These are phyloP conservation scores for Perithous albicinctus DNA, from an alignment of 2,888 invertebrate genomes.

Conservation along the genomic window DNA sequence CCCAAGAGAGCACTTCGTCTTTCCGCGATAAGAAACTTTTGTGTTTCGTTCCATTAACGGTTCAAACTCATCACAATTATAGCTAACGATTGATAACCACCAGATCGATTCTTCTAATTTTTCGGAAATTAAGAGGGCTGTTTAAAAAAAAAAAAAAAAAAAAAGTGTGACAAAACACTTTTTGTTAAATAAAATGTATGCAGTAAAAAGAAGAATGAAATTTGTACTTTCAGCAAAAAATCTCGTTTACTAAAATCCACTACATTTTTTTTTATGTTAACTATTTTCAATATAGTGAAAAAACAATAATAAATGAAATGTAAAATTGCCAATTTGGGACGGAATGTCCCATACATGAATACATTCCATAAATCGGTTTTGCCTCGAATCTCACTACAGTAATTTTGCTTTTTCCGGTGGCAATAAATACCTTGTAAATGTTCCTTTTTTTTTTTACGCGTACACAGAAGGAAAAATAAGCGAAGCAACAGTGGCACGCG, in stretches of 20 bases:
- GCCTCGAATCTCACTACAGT: neutral
- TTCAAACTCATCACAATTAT: neutral
- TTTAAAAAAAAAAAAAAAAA: no score
- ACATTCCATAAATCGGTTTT: neutral
- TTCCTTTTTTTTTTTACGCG: no score
- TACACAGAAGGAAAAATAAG: slow-evolving; percentile 12
- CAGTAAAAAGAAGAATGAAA: neutral
- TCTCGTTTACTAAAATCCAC: neutral
- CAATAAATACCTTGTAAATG: no score
- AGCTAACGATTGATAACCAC: neutral
- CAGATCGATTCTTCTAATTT: neutral
- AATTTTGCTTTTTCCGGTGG: neutral
- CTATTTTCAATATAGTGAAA: no score
- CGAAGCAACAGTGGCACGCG: slow-evolving; percentile 47
- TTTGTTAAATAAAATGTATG: neutral
- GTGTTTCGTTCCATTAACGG: neutral
- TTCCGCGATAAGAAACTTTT: neutral
- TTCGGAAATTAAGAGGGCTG: no score
- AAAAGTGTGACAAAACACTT: neutral
- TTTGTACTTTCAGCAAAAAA: no score
- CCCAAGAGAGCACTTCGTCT: neutral
- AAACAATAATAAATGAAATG: no score
- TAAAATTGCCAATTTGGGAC: neutral
- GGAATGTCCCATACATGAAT: neutral
- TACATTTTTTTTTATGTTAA: no score